Evolutionary conservation across 2,113 vertebrate genomes (phyloP), one percentile per base, ranked within the genome.

Genomic region (Capricornis sumatraensis): DNA sequence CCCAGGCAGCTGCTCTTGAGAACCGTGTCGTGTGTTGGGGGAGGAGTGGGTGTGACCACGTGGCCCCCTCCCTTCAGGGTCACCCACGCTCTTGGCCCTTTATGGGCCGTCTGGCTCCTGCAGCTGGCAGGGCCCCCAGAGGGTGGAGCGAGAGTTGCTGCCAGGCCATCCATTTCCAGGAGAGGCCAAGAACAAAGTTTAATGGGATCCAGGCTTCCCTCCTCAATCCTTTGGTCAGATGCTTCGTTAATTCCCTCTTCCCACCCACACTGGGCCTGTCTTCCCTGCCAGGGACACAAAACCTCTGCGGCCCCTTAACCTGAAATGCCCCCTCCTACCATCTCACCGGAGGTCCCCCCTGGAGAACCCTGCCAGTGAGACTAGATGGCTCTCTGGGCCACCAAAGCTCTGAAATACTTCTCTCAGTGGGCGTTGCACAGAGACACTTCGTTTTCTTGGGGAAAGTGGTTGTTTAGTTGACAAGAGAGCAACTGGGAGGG

Each of bases 181-280:
- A 96, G 74, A 96, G 82, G 90, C 92, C 90, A 93, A 83, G 52
- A 64, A 86, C 74, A 47, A 84, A 21, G 64, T 53, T 94, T 97
- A 97, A 97, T 94, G 89, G 96, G 76, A 97, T 97, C 97, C 97
- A 98, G 97, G 76, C 88, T 93, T 96, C 45, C 53, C 43, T 94
- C 64, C 16, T 87, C 81, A 84, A 17, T 67, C 71, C 53, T 95
- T 50, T 45, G 57, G 71, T 94, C 45, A 33, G 36, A 87, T 53
- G 96, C 30, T 55, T 83, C 10, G 30, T 64, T 94, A 81, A 47
- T 87, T 74, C 57, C 33, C 33, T 94, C 87, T 74, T 96, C 57
- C 91, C 93, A 92, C 91, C 57, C 94, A 87, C 71, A 36, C 27
- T 7, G 53, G 14, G 11, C 13, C 52, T 40, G 57, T 83, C 85